Conservation (phyloP, 2,888 invertebrate species). For the Polia nebulosa region DNA sequence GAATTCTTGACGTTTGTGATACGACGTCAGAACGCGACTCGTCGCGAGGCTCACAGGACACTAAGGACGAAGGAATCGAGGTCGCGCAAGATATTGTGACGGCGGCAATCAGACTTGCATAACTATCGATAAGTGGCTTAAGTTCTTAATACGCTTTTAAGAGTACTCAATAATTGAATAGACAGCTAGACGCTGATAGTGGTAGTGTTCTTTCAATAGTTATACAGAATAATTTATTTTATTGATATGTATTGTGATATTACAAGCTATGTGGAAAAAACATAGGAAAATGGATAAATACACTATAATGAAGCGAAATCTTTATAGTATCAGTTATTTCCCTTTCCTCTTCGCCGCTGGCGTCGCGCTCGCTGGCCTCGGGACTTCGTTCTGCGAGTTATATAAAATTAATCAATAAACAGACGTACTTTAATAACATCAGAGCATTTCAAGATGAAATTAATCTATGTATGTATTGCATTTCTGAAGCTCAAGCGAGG, state of each 20-base stretch:
- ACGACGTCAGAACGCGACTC: slow-evolving; percentile 63
- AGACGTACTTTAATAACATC: not conserved
- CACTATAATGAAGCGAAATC: slow-evolving; percentile 85
- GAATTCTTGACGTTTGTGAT: slow-evolving; percentile 68
- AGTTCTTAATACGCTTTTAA: slow-evolving; percentile 46
- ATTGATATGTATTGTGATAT: slow-evolving; percentile 90
- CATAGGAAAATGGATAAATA: slow-evolving; percentile 87
- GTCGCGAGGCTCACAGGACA: slow-evolving; percentile 66
- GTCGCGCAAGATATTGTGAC: slow-evolving; percentile 74
- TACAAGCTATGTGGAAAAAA: slow-evolving; percentile 88
- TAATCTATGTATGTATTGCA: not conserved
- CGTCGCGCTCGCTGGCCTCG: slow-evolving; percentile 85
- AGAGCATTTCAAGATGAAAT: not conserved
- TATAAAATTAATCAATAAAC: slow-evolving; percentile 16
- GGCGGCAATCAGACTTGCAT: slow-evolving; percentile 72
- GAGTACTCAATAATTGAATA: slow-evolving; percentile 47
- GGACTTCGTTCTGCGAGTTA: slow-evolving; percentile 77
- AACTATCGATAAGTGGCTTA: slow-evolving; percentile 72
- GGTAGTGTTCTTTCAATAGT: slow-evolving; percentile 72
- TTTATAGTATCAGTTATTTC: slow-evolving; percentile 86
- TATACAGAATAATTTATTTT: slow-evolving; percentile 74
- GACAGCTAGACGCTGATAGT: slow-evolving; percentile 45
- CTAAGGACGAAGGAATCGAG: slow-evolving; percentile 71
- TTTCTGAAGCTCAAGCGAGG: not conserved
- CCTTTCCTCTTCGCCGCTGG: slow-evolving; percentile 89